Percentiles rank a stretch among this genome's conserved stretches.
These are phyloP conservation scores for Aegithalos caudatus DNA, from an alignment of 2,113 vertebrate genomes.

Conservation along the genomic window DNA sequence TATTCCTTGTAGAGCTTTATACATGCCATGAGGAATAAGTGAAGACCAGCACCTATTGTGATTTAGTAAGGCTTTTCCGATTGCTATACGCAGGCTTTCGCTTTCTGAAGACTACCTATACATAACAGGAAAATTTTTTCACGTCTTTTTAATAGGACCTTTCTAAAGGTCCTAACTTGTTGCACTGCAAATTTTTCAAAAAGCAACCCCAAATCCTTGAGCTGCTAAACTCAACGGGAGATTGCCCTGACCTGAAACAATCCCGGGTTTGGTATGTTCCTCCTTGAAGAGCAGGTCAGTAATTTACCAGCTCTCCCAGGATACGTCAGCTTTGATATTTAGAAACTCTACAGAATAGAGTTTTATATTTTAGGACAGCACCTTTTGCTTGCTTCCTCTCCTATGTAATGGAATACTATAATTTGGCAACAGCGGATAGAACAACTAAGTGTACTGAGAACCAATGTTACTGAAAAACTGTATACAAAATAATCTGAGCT, in stretches of 20 bases:
- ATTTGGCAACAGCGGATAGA: background rate
- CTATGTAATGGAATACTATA: background rate
- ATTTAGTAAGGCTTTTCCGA: background rate
- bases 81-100: background rate
- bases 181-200: background rate
- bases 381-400: background rate
- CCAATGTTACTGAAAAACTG: background rate
- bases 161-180: background rate
- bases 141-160: background rate
- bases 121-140: background rate
- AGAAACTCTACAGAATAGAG: background rate
- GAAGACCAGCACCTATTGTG: background rate
- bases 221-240: background rate
- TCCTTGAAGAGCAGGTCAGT: background rate
- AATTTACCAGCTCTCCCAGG: background rate
- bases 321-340: background rate
- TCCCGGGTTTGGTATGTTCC: rapidly evolving
- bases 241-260: background rate
- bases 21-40: background rate
- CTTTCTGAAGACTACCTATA: background rate
- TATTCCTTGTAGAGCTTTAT: background rate
- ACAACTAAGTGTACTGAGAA: background rate
- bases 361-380: background rate
- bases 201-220: background rate
- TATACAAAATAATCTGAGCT: conserved; percentile 7